A percentile compares a stretch with the other conserved stretches of the same genome.
Evolutionary conservation across 2,888 invertebrate species (phyloP).

Genomic region (Amphimallon solstitiale): DNA sequence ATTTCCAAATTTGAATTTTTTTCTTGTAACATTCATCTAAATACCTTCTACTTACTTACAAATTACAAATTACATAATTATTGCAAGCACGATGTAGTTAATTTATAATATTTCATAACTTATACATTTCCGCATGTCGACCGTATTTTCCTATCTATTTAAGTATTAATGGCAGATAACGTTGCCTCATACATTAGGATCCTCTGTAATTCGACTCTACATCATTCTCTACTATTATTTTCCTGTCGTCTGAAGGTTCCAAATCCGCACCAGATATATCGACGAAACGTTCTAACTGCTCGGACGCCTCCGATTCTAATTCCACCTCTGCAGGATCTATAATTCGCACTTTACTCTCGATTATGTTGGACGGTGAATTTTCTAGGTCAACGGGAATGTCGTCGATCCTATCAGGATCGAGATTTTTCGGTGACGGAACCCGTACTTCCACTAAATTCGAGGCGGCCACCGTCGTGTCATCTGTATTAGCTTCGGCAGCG

Average conservation of each 20-base stretch:
- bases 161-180: too few species aligned
- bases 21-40: too few species aligned
- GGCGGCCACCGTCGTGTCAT: conserved; percentile 44
- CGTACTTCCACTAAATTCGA: conserved; percentile 56
- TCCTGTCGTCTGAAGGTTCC: conserved; percentile 43
- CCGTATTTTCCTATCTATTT: too few species aligned
- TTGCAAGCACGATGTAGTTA: too few species aligned
- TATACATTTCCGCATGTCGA: too few species aligned
- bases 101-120: too few species aligned
- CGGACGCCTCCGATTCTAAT: conserved; percentile 52
- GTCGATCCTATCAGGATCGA: conserved; percentile 27
- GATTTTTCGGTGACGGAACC: conserved; percentile 49
- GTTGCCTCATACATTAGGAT: too few species aligned
- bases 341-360: conserved; percentile 52
- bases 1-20: too few species aligned
- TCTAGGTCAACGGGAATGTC: conserved; percentile 47
- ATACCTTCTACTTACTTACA: too few species aligned
- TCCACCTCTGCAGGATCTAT: conserved; percentile 51
- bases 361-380: conserved; percentile 50
- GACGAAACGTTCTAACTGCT: conserved; percentile 53
- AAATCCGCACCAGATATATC: conserved; percentile 54
- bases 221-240: conserved; percentile 7
- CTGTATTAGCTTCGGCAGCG: conserved; percentile 86
- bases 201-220: background rate
- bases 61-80: too few species aligned